Conservation (phyloP, 2,113 vertebrate genomes). For the Lipotes vexillifer region DNA sequence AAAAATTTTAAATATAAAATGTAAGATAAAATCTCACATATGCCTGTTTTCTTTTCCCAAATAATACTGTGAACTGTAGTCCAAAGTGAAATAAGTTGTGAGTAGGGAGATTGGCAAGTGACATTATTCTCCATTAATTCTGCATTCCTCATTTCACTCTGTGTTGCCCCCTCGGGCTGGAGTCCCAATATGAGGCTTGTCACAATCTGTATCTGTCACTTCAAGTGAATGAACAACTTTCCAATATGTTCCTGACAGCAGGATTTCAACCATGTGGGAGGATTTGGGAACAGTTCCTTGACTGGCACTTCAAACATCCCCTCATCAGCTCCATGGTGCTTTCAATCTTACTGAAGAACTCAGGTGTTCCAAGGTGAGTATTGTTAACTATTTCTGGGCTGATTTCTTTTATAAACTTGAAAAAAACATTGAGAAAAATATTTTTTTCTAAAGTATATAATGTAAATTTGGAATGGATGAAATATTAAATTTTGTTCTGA, state of each 20-base stretch:
- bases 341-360: slow-evolving; percentile 18
- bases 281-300: slow-evolving; percentile 44
- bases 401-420: neutral
- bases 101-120: slow-evolving; percentile 61
- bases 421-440: neutral
- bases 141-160: slow-evolving; percentile 53
- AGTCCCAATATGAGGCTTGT: slow-evolving; percentile 59
- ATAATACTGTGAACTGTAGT: slow-evolving; percentile 5
- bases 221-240: slow-evolving; percentile 65
- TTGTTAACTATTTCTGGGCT: neutral
- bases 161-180: slow-evolving; percentile 39
- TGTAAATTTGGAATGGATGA: neutral
- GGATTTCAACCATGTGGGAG: slow-evolving; percentile 30
- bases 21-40: neutral
- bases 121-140: slow-evolving; percentile 73
- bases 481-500: neutral
- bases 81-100: slow-evolving; percentile 59
- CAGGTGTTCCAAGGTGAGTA: neutral
- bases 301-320: slow-evolving; percentile 64
- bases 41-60: neutral
- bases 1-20: neutral
- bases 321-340: neutral
- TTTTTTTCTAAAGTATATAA: neutral
- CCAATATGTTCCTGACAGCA: slow-evolving; percentile 63
- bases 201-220: slow-evolving; percentile 60